Evolutionary conservation across 2,113 vertebrate genomes (phyloP).

Genomic region (Athene cunicularia): DNA sequence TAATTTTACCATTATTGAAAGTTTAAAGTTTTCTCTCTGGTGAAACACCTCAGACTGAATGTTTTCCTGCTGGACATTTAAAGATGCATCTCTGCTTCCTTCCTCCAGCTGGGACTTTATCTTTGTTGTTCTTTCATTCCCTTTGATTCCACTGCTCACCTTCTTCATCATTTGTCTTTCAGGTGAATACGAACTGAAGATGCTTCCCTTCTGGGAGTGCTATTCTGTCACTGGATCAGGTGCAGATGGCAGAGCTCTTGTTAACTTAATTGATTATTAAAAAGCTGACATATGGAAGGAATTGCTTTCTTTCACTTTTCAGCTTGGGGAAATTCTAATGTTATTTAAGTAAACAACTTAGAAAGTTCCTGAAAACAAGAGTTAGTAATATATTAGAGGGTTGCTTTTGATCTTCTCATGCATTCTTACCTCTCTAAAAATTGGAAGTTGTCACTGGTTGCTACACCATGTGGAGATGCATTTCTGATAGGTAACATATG

Average conservation of each 20-base stretch:
- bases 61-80: neutral
- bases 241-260: constrained; percentile 30
- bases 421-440: neutral
- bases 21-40: neutral
- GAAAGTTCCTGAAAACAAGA: neutral
- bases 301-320: neutral
- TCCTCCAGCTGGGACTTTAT: neutral
- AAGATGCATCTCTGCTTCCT: neutral
- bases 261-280: constrained; percentile 52
- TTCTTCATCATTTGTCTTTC: constrained; percentile 1
- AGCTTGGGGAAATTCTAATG: neutral
- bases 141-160: constrained; percentile 11
- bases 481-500: neutral
- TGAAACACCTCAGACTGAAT: neutral
- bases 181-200: constrained; percentile 6
- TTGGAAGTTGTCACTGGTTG: neutral
- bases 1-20: neutral
- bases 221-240: constrained; percentile 28
- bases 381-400: neutral
- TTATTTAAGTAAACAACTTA: neutral
- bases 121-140: neutral
- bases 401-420: neutral
- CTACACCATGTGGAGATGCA: neutral
- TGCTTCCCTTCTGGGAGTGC: neutral
- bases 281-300: constrained; percentile 36